These are phyloP conservation scores for Acanthosoma haemorrhoidale DNA, from an alignment of 2,888 invertebrate species.

Conservation along the genomic window DNA sequence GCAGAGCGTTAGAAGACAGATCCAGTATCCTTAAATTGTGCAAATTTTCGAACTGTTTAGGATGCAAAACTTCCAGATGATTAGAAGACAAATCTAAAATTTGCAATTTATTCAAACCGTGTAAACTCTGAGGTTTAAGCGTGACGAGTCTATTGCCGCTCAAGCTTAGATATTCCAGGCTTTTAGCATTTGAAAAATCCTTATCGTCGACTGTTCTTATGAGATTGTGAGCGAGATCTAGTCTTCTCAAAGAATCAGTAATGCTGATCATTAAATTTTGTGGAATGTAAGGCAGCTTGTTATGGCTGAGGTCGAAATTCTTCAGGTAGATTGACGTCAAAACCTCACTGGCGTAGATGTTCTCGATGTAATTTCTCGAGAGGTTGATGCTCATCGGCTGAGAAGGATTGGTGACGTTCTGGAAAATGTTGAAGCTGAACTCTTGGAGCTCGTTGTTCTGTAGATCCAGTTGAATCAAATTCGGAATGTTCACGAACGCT, in stretches of 20 bases:
- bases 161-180: constrained; percentile 67
- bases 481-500: constrained; percentile 70
- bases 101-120: constrained; percentile 67
- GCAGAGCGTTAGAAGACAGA: constrained; percentile 65
- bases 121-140: constrained; percentile 69
- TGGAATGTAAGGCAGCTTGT: constrained; percentile 59
- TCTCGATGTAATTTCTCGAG: constrained; percentile 61
- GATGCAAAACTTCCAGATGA: constrained; percentile 65
- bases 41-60: constrained; percentile 72
- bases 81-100: constrained; percentile 74
- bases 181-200: constrained; percentile 64
- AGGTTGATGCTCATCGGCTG: constrained; percentile 68
- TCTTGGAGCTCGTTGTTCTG: constrained; percentile 70
- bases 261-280: constrained; percentile 59
- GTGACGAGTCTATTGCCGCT: constrained; percentile 66
- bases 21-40: constrained; percentile 67
- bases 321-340: constrained; percentile 55
- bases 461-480: constrained; percentile 70
- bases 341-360: constrained; percentile 47
- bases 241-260: constrained; percentile 59
- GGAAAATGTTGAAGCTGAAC: constrained; percentile 62
- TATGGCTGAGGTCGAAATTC: constrained; percentile 65
- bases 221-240: constrained; percentile 68
- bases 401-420: constrained; percentile 61
- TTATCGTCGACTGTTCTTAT: constrained; percentile 64